Percentiles rank a stretch among this genome's conserved stretches.
phyloP scores from a whole-genome alignment of 2,797 vertebrate genomes.

The Ctenopoma kingsleyae region DNA sequence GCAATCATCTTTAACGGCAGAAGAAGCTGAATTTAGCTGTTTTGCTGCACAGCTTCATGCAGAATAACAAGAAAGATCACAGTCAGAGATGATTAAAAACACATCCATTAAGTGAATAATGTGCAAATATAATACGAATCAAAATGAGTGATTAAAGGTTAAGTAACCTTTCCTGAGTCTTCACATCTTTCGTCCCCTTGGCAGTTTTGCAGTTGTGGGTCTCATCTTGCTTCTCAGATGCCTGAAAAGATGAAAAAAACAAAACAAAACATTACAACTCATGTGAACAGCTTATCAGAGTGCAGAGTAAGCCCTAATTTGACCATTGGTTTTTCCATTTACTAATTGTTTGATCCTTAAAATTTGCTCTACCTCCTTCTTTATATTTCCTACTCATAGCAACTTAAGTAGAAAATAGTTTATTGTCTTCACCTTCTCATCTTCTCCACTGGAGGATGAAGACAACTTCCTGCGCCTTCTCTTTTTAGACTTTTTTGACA shows the following conservation, averaged over 20 bases:
- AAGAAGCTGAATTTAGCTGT: background rate
- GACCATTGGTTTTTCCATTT: no score
- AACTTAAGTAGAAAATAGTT: background rate
- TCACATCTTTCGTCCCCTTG: conserved; percentile 15
- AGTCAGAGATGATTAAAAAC: conserved; percentile 2
- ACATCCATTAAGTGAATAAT: background rate
- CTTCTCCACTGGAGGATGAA: conserved; percentile 68
- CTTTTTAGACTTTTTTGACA: conserved; percentile 83
- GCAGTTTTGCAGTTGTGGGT: background rate
- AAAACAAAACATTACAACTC: background rate
- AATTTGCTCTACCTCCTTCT: no score
- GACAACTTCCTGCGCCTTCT: conserved; percentile 64
- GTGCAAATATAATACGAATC: background rate
- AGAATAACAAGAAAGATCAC: conserved; percentile 28
- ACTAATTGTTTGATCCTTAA: no score
- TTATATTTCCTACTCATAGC: no score
- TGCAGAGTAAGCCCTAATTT: background rate
- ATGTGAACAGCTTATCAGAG: background rate
- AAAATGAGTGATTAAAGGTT: background rate
- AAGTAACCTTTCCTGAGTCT: conserved; percentile 46
- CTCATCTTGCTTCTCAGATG: conserved; percentile 30
- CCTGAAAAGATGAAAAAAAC: conserved; percentile 33
- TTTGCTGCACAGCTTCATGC: conserved; percentile 39
- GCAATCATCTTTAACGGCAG: conserved; percentile 29
- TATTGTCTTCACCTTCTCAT: conserved; percentile 76